phyloP scores from a whole-genome alignment of 2,113 vertebrate species.

The western clawed frog (Xenopus tropicalis) region DNA sequence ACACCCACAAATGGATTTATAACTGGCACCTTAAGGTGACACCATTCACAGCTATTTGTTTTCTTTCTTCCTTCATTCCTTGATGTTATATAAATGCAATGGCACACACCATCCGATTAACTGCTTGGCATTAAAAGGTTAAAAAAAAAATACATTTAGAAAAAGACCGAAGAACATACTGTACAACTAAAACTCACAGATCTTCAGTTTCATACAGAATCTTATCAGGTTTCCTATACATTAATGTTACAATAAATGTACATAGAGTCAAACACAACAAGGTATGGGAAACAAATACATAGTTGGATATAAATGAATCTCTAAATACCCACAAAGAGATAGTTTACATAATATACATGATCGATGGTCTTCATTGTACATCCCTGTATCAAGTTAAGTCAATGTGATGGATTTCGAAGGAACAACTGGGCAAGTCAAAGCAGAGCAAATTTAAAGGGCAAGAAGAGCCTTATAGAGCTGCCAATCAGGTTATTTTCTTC shows the following conservation, averaged over 20 bases:
- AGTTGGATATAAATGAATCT: slow-evolving; percentile 23
- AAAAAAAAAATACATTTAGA: slow-evolving; percentile 26
- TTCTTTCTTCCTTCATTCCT: background rate
- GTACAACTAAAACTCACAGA: slow-evolving; percentile 24
- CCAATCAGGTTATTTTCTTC: too few species aligned
- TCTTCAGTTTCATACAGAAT: slow-evolving; percentile 4
- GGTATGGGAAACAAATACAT: slow-evolving; percentile 23
- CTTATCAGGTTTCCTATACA: slow-evolving; percentile 26
- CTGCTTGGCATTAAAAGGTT: slow-evolving; percentile 30
- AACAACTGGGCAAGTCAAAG: too few species aligned
- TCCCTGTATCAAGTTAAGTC: slow-evolving; percentile 3
- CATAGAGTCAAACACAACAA: slow-evolving; percentile 20
- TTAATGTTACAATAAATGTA: slow-evolving; percentile 29
- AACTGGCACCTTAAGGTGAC: slow-evolving; percentile 27
- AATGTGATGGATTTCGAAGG: background rate
- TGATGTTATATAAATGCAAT: slow-evolving; percentile 13
- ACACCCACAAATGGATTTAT: slow-evolving; percentile 22
- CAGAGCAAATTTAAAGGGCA: too few species aligned
- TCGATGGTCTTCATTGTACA: slow-evolving; percentile 10
- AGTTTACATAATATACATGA: slow-evolving; percentile 34
- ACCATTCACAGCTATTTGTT: slow-evolving; percentile 17
- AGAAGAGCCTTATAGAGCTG: too few species aligned
- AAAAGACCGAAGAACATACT: slow-evolving; percentile 32
- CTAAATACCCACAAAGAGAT: slow-evolving; percentile 12
- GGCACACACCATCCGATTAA: slow-evolving; percentile 31